Percentiles rank a stretch among this genome's conserved stretches.
phyloP scores from a whole-genome alignment of 64 coral and sea anemone genomes.

The Actinia tenebrosa region DNA sequence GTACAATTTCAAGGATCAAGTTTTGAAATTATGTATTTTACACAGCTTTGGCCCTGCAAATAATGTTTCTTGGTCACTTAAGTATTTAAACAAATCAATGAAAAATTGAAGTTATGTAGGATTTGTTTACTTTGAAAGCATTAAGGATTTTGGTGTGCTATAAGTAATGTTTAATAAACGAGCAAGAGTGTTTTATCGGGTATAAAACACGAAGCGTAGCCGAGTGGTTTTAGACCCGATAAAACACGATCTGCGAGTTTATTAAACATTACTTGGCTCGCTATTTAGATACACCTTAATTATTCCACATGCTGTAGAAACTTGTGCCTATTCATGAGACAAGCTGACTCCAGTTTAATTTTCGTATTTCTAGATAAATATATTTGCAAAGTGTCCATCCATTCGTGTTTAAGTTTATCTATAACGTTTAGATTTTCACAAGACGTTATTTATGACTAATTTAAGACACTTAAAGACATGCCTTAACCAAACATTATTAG shows the following conservation, averaged over 20 bases:
- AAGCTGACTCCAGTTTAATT: not conserved
- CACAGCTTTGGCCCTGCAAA: not conserved
- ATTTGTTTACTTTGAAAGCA: not conserved
- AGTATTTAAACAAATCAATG: not conserved
- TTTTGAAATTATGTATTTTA: not conserved
- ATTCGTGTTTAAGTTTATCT: not conserved
- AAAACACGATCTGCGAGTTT: no score
- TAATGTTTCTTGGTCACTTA: not conserved
- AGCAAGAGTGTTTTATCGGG: no score
- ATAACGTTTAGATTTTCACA: not conserved
- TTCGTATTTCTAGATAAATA: not conserved
- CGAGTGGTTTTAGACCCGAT: no score
- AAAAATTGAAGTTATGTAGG: not conserved
- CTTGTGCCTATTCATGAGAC: not conserved
- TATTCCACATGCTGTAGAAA: not conserved
- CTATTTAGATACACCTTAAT: not conserved
- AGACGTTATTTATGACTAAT: not conserved
- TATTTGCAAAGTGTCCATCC: not conserved
- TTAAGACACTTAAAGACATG: not conserved
- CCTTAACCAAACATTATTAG: not conserved
- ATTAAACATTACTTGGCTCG: no score
- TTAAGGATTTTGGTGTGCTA: not conserved
- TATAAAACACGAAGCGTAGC: no score
- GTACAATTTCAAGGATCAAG: not conserved
- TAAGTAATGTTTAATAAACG: no score